Percentiles rank a stretch among this genome's conserved stretches.
phyloP scores from a whole-genome alignment of 2,888 invertebrate species.

The Poecilobothrus nobilitatus region DNA sequence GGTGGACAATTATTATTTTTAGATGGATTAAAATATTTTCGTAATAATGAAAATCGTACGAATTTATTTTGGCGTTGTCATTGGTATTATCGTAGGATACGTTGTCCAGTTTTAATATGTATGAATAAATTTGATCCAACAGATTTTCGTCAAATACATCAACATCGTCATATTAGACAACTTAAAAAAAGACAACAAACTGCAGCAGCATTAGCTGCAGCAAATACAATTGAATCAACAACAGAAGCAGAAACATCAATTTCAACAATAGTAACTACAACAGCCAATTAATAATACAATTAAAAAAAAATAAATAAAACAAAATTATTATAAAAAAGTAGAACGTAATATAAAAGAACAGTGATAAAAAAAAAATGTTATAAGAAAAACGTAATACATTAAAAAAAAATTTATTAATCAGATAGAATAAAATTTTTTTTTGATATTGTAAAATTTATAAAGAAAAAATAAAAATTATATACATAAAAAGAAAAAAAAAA shows the following conservation, averaged over 20 bases:
- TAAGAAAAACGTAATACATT: too few relatives aligned
- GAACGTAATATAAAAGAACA: too few relatives aligned
- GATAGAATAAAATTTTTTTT: too few relatives aligned
- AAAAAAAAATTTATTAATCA: too few relatives aligned
- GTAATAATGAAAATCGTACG: slow-evolving; percentile 42
- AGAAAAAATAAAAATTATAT: too few relatives aligned
- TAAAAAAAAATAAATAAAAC: slow-evolving; percentile 21
- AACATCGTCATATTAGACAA: slow-evolving; percentile 36
- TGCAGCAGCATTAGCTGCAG: not conserved
- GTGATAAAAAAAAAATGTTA: too few relatives aligned
- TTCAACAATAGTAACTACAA: slow-evolving; percentile 16
- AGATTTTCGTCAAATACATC: slow-evolving; percentile 42
- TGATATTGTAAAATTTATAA: too few relatives aligned
- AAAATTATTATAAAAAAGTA: too few relatives aligned
- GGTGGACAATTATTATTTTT: slow-evolving; percentile 41
- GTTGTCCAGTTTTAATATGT: slow-evolving; percentile 41
- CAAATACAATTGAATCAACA: slow-evolving; percentile 2
- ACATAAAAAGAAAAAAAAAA: too few relatives aligned
- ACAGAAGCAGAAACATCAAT: not conserved
- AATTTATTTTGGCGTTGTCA: slow-evolving; percentile 43
- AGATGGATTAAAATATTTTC: slow-evolving; percentile 41
- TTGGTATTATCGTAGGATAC: slow-evolving; percentile 40
- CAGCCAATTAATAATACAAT: slow-evolving; percentile 16
- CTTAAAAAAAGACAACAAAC: slow-evolving; percentile 25
- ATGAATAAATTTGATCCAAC: slow-evolving; percentile 40